These are phyloP conservation scores for Sycophila sp. DNA, from an alignment of 1,140 invertebrate genomes.

Conservation along the genomic window DNA sequence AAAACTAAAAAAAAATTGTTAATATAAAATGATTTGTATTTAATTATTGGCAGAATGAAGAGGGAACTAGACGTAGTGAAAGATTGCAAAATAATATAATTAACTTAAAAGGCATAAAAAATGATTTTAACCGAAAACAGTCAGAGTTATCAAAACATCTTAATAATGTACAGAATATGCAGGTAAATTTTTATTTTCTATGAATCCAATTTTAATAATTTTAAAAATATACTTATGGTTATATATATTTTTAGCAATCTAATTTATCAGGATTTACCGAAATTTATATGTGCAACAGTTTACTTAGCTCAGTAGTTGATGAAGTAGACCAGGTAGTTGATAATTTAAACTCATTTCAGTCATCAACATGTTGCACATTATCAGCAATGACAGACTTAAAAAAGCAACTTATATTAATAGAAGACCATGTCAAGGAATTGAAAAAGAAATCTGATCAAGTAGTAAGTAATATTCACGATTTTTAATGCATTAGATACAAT, in stretches of 20 bases:
- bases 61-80: constrained; percentile 50
- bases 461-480: constrained; percentile 47
- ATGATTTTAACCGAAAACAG: constrained; percentile 56
- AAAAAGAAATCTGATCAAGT: constrained; percentile 53
- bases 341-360: constrained; percentile 51
- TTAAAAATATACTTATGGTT: constrained; percentile 1
- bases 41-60: constrained; percentile 50
- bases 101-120: constrained; percentile 59
- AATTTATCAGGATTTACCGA: constrained; percentile 42
- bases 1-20: constrained; percentile 22
- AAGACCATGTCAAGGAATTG: constrained; percentile 51
- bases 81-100: constrained; percentile 50
- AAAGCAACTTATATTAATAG: constrained; percentile 49
- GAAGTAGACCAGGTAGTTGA: constrained; percentile 56
- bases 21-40: neutral
- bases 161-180: constrained; percentile 47
- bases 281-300: constrained; percentile 46
- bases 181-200: constrained; percentile 35
- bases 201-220: neutral
- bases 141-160: constrained; percentile 46
- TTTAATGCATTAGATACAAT: constrained; percentile 21
- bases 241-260: constrained; percentile 41
- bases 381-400: constrained; percentile 50
- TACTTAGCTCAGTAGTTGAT: constrained; percentile 52
- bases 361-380: constrained; percentile 43